Conservation (phyloP, 2,888 invertebrate species). For the Apodemia hepburni region DNA sequence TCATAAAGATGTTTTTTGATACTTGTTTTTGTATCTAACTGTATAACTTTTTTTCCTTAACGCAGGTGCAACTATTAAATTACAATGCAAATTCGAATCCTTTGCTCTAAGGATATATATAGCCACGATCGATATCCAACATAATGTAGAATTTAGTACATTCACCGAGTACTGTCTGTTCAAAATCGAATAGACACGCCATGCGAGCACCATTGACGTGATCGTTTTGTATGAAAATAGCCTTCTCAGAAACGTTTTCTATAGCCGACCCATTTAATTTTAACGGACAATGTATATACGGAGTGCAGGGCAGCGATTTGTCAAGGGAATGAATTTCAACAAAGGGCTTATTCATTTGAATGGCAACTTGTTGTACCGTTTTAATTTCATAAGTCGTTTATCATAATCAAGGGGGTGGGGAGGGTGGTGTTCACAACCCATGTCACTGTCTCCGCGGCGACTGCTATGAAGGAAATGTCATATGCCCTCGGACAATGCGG, state of each 20-base stretch:
- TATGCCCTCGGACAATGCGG: conserved; percentile 63
- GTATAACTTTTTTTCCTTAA: neutral
- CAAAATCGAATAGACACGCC: conserved; percentile 47
- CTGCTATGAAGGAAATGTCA: conserved; percentile 60
- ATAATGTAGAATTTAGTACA: conserved; percentile 47
- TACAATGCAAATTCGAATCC: neutral
- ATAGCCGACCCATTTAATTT: conserved; percentile 67
- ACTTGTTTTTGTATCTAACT: no score
- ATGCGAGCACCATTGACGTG: conserved; percentile 63
- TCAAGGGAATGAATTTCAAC: conserved; percentile 76
- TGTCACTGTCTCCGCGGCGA: conserved; percentile 64
- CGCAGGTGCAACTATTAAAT: neutral
- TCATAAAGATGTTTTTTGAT: no score
- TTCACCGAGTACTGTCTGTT: conserved; percentile 60
- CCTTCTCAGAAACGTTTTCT: conserved; percentile 66
- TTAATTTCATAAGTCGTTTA: conserved; percentile 80
- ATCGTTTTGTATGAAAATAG: conserved; percentile 65
- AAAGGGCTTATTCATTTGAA: conserved; percentile 75
- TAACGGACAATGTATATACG: conserved; percentile 64
- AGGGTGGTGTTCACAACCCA: conserved; percentile 49
- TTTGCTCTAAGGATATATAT: conserved; percentile 8
- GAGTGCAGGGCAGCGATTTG: conserved; percentile 72
- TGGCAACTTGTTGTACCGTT: conserved; percentile 77
- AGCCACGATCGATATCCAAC: conserved; percentile 37
- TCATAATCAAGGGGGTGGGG: conserved; percentile 69